Base-by-base conservation (phyloP, 2,113 vertebrate species). In the Phodopus roborovskii region DNA sequence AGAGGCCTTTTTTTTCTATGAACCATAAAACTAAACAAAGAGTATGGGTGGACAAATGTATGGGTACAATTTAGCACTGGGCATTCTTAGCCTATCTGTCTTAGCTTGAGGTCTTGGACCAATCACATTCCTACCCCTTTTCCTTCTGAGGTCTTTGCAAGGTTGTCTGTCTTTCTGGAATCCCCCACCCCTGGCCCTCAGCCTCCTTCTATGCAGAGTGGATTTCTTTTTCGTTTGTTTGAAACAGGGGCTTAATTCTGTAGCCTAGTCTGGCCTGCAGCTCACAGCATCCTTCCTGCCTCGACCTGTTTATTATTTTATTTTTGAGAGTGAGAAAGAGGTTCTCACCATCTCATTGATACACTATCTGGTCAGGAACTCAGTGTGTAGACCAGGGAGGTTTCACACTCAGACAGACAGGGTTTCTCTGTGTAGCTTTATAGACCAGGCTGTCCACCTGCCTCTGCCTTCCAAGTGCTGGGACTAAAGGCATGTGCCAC, bases 81-180 rank as follows among this genome's bases (percentile, higher is more conserved):
- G 39, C 36, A 50, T 68, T 45, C 60, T 84, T 1, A 45, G 24
- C 78, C 83, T 28, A 1, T 28, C 56, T 13, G n/a, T 50, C 53
- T 45, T 28, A 53, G 45, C 56, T 42, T 20, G 79, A 92, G 82
- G 75, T 26, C 53, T 68, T 56, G 56, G 22, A 53, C 4, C 42
- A 24, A 39, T 7, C 22, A 2, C 4, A 4, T 0, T 16, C 19
- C 9, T 13, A 50, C 7, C 9, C 58, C 28, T 42, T 24, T 62
- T n/a, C 60, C 15, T 93, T 53, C 33, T 48, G 9, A 81, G 33
- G 42, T 92, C 36, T 58, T 84, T 42, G 64, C 62, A n/a, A 71
- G 56, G 68, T 60, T 60, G 33, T 78, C 20, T 39, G 17, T 48
- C 83, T 64, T 45, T 71, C 66, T 26, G 22, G 22, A 70, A 83